Percentiles rank a stretch among this genome's conserved stretches.
Conservation (phyloP, 2,888 invertebrate genomes). For the Diplolepis rosae region DNA sequence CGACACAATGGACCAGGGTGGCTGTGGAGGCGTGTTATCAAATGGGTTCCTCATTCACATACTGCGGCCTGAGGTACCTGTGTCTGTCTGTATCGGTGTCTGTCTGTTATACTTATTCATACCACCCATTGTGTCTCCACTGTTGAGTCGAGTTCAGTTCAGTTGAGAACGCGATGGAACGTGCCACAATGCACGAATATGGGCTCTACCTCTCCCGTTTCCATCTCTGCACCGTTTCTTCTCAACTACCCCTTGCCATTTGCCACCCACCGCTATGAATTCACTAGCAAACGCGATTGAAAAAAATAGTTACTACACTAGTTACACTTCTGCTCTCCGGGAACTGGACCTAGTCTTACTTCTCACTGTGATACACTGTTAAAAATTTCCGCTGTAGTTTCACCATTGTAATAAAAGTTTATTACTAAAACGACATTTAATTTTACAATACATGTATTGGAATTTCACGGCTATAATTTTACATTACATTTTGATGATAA, state of each 20-base stretch:
- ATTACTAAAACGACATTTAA: no score
- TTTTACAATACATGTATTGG: no score
- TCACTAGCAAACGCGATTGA: constrained; percentile 53
- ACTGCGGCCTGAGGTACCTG: constrained; percentile 72
- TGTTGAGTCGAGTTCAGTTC: constrained; percentile 68
- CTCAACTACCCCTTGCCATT: constrained; percentile 48
- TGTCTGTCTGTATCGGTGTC: constrained; percentile 72
- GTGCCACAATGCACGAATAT: constrained; percentile 73
- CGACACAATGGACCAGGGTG: constrained; percentile 73
- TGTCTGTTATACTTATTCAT: constrained; percentile 74
- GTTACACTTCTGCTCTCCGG: constrained; percentile 46
- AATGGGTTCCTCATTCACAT: constrained; percentile 74
- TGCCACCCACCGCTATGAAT: constrained; percentile 56
- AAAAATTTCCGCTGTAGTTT: no score
- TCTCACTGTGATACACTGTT: no score
- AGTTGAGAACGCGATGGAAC: constrained; percentile 74
- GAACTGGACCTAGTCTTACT: constrained; percentile 5
- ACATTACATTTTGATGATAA: no score
- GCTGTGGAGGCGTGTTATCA: constrained; percentile 73
- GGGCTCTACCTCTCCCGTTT: constrained; percentile 59
- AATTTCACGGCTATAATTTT: no score
- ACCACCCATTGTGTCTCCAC: constrained; percentile 70
- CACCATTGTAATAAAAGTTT: no score
- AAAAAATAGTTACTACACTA: constrained; percentile 67
- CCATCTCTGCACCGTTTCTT: constrained; percentile 41